Evolutionary conservation across 2,797 vertebrate genomes (phyloP), one percentile per base, ranked within the genome.

Genomic region (Artibeus lituratus): DNA sequence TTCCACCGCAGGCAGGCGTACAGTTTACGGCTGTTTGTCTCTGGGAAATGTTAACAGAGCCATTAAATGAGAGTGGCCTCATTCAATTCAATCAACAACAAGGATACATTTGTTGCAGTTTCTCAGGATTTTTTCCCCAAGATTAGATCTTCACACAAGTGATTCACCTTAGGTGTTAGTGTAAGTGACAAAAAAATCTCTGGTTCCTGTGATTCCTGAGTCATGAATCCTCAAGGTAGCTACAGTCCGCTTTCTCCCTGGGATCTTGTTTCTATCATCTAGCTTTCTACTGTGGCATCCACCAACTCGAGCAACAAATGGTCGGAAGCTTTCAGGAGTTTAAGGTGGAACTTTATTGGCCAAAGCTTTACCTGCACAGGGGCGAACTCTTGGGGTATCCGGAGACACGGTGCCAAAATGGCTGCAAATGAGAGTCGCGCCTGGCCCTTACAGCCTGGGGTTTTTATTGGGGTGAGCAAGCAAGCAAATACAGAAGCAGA

Each of bases 131-230:
- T 35, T 39, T 47, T 7, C 26, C 12, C 53, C 22, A n/a, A 78
- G 42, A 86, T 69, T 94, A 85, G 69, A 88, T 94, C 96, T 93
- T 92, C 49, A 59, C 44, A 51, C 89, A 51, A 91, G 26, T 59
- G 83, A 95, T 76, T 92, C 62, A 84, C 22, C 14, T 74, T 85
- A 24, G 18, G 55, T 83, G 85, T 42, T 35, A 94, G 2, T 44
- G 4, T 76, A 91, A 85, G 10, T 39, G 55, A 70, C n/a, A 22
- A 69, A 87, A 55, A 92, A 19, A 86, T 82, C n/a, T 65, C 62
- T 29, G 26, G n/a, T 94, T 85, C 24, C 59, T 47, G 1, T 55
- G 35, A 85, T n/a, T n/a, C 26, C 22, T 90, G 67, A 88, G 81
- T 88, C 69, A 80, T 55, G 42, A 94, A 67, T 57, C 29, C 44